A percentile compares a stretch with the other conserved stretches of the same genome.
These are phyloP conservation scores for Gordius sp. DNA, from an alignment of 2,888 invertebrate species.

Conservation along the genomic window DNA sequence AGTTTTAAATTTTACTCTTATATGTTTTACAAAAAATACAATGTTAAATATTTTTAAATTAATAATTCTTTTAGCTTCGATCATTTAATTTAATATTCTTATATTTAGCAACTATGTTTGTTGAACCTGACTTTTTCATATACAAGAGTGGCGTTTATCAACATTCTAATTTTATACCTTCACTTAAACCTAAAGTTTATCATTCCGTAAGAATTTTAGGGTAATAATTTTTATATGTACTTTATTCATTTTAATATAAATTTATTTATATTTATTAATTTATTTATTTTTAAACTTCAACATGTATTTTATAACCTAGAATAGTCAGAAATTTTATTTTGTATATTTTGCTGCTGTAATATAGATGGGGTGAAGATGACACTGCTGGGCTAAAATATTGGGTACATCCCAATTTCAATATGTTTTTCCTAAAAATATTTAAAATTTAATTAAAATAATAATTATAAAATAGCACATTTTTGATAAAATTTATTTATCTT, in stretches of 20 bases:
- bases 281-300: too few relatives aligned
- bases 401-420: background rate
- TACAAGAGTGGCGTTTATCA: slow-evolving; percentile 59
- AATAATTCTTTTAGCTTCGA: slow-evolving; percentile 42
- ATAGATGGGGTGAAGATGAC: too few relatives aligned
- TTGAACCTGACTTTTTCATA: slow-evolving; percentile 69
- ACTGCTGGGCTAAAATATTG: too few relatives aligned
- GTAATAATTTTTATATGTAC: slow-evolving; percentile 23
- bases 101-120: too few relatives aligned
- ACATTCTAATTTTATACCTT: slow-evolving; percentile 25
- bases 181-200: slow-evolving; percentile 36
- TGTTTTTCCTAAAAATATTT: background rate
- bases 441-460: background rate
- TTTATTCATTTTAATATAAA: background rate
- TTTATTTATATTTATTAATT: too few relatives aligned
- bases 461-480: background rate
- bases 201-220: slow-evolving; percentile 74
- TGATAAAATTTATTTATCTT: slow-evolving; percentile 17
- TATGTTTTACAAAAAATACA: background rate
- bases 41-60: background rate
- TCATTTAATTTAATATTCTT: too few relatives aligned
- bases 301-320: too few relatives aligned
- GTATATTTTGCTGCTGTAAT: too few relatives aligned
- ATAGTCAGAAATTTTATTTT: too few relatives aligned
- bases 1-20: background rate